phyloP scores from a whole-genome alignment of 2,113 vertebrate species.

The Thamnophis sirtalis region DNA sequence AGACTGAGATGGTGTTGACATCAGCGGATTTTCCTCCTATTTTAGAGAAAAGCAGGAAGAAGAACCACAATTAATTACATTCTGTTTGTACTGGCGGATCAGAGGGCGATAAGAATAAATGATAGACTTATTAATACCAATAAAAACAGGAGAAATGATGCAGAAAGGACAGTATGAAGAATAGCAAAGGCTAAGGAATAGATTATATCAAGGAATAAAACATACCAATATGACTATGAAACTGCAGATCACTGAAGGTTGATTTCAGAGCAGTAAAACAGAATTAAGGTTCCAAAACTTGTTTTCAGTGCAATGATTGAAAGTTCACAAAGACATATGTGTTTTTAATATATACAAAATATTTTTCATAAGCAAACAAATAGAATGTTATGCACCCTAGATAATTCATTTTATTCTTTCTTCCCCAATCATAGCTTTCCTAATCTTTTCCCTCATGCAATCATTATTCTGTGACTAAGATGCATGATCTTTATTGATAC shows the following conservation, averaged over 20 bases:
- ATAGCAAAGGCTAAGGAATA: conserved; percentile 37
- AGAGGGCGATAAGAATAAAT: conserved; percentile 55
- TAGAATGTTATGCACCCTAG: not conserved
- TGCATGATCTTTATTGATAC: not conserved
- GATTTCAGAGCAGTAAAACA: not conserved
- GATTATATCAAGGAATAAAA: conserved; percentile 39
- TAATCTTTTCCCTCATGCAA: not conserved
- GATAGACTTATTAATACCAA: conserved; percentile 39
- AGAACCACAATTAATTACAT: conserved; percentile 56
- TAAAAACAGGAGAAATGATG: conserved; percentile 28
- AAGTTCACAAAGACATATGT: not conserved
- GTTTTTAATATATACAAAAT: not conserved
- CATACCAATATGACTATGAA: conserved; percentile 28
- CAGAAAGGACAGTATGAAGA: conserved; percentile 24
- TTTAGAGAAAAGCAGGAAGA: conserved; percentile 31
- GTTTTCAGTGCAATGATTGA: not conserved
- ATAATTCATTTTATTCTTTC: not conserved
- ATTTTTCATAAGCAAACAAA: not conserved
- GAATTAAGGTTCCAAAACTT: not conserved
- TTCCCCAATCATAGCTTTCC: not conserved
- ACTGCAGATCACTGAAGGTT: not conserved
- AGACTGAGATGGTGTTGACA: conserved; percentile 5
- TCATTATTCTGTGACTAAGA: not conserved
- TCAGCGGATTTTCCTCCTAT: not conserved
- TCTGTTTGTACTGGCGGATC: conserved; percentile 59